Evolutionary conservation across 1,140 invertebrate genomes (phyloP).

Genomic region (Meloidogyne floridensis): DNA sequence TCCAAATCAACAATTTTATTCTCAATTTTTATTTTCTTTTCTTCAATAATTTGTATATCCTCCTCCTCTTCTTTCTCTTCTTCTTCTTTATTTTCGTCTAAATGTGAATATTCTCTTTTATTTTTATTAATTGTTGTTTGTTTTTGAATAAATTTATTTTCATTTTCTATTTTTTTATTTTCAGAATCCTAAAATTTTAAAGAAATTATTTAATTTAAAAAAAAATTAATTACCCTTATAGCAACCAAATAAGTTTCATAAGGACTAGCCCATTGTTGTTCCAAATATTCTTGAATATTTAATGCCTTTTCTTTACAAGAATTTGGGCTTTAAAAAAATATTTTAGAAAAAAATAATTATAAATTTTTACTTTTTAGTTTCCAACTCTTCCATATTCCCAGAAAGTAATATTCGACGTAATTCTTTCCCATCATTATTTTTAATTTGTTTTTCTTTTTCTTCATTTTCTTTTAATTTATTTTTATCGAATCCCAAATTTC

Average conservation of each 20-base stretch:
- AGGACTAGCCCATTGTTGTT: constrained; percentile 36
- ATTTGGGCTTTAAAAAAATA: neutral
- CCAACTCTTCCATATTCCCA: neutral
- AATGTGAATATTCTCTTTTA: constrained; percentile 13
- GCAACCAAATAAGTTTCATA: constrained; percentile 36
- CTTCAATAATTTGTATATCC: neutral
- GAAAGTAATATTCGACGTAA: neutral
- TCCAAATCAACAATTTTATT: neutral
- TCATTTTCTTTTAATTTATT: neutral
- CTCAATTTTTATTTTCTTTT: constrained; percentile 1
- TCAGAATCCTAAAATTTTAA: neutral
- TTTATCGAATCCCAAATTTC: neutral
- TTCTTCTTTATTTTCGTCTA: constrained; percentile 10
- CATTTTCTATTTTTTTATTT: neutral
- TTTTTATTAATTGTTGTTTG: constrained; percentile 3
- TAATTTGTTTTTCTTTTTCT: neutral
- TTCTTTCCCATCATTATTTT: neutral
- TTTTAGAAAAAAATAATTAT: neutral
- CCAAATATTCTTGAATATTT: constrained; percentile 21
- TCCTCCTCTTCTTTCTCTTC: neutral
- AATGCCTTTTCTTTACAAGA: constrained; percentile 8
- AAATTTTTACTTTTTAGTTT: neutral
- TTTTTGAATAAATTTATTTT: neutral
- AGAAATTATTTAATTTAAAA: neutral
- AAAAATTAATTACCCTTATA: neutral